These are phyloP conservation scores for Delphinapterus leucas DNA, from an alignment of 2,113 vertebrate species.

Conservation along the genomic window DNA sequence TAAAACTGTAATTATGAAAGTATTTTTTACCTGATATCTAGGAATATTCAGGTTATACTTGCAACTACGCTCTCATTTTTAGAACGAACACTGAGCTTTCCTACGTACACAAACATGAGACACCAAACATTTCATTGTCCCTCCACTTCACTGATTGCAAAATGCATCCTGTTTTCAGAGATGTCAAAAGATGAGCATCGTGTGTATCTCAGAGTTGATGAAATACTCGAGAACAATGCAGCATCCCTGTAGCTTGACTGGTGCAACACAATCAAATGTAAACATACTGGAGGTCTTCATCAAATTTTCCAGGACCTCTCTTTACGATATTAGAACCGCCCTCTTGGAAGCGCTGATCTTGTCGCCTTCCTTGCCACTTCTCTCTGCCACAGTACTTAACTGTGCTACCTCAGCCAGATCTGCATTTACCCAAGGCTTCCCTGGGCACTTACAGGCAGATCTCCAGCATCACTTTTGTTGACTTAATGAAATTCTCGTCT, in stretches of 20 bases:
- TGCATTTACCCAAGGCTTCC: neutral
- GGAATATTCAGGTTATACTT: neutral
- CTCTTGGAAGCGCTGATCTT: neutral
- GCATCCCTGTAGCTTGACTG: neutral
- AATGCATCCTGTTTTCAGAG: constrained; percentile 7
- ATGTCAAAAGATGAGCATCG: neutral
- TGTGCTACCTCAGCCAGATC: neutral
- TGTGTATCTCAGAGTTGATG: neutral
- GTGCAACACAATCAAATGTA: neutral
- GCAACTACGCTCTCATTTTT: neutral
- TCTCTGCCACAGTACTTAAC: neutral
- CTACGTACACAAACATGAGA: neutral
- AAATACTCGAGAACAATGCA: neutral
- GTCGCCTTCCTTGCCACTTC: neutral
- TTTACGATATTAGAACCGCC: neutral
- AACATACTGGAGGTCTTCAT: neutral
- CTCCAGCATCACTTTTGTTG: neutral
- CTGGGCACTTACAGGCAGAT: too few species aligned
- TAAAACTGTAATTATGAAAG: neutral
- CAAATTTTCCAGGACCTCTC: neutral
- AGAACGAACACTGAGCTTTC: neutral
- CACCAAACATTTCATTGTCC: neutral
- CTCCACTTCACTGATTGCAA: neutral
- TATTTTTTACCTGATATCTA: neutral
- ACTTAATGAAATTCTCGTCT: neutral